phyloP scores from a whole-genome alignment of 2,113 vertebrate species.

The Mesitornis unicolor region DNA sequence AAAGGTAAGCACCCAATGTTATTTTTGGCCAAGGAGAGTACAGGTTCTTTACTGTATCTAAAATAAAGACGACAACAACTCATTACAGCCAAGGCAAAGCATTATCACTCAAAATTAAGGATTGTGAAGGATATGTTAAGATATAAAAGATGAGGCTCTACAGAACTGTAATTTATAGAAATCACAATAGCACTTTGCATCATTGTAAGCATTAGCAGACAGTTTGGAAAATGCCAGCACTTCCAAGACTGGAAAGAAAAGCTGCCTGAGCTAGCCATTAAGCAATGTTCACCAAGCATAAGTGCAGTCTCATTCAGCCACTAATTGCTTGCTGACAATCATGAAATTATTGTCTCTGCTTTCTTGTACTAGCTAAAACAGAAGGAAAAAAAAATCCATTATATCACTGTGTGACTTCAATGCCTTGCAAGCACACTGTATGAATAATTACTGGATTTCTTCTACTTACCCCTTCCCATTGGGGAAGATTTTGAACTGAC shows the following conservation, averaged over 20 bases:
- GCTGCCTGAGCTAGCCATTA: background rate
- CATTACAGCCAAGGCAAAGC: background rate
- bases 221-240: background rate
- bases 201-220: background rate
- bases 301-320: background rate
- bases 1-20: background rate
- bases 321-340: background rate
- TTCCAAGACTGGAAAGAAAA: background rate
- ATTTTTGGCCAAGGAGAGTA: background rate
- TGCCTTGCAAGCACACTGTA: background rate
- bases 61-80: background rate
- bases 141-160: background rate
- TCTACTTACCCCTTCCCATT: conserved; percentile 94
- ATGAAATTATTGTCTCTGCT: background rate
- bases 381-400: background rate
- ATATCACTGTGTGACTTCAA: background rate
- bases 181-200: background rate
- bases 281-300: background rate
- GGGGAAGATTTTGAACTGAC: conserved; percentile 96
- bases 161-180: background rate
- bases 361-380: background rate
- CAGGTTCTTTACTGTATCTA: background rate
- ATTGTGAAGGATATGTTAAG: background rate
- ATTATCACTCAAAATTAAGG: background rate
- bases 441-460: background rate